phyloP scores from a whole-genome alignment of 2,888 invertebrate genomes.

The Horisme vitalbata region DNA sequence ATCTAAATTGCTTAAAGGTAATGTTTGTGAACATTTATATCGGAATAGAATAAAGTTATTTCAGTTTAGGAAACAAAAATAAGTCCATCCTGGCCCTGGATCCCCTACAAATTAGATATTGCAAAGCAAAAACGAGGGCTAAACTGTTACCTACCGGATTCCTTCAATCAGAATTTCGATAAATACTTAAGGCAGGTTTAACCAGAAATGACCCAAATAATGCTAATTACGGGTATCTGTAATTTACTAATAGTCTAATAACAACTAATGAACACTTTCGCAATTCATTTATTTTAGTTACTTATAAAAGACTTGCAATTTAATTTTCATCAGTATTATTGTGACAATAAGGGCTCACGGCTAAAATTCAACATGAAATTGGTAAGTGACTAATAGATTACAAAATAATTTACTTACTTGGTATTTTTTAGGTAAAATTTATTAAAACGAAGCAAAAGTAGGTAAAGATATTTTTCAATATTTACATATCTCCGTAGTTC shows the following conservation, averaged over 20 bases:
- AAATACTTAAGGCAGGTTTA: conserved; percentile 19
- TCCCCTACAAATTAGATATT: too few species aligned
- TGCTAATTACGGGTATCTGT: background rate
- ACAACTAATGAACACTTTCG: conserved; percentile 2
- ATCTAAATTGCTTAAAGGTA: too few species aligned
- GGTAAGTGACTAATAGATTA: conserved; percentile 34
- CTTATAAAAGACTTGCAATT: conserved; percentile 13
- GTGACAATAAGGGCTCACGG: background rate
- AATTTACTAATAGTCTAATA: background rate
- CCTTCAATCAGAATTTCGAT: too few species aligned
- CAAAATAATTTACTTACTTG: too few species aligned
- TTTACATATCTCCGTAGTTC: conserved; percentile 37
- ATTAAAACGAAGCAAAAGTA: too few species aligned
- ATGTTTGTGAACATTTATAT: too few species aligned
- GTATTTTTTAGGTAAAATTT: too few species aligned
- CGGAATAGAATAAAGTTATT: too few species aligned
- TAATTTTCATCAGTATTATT: conserved; percentile 12
- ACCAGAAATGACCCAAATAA: background rate
- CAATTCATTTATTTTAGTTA: conserved; percentile 5
- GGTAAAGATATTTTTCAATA: background rate
- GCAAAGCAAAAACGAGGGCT: too few species aligned
- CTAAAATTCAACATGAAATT: conserved; percentile 46
- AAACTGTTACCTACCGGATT: too few species aligned
- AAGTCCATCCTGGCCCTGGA: too few species aligned
- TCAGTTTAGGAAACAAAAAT: too few species aligned